These are phyloP conservation scores for Uropetala carovei DNA, from an alignment of 2,888 invertebrate genomes.

Conservation along the genomic window DNA sequence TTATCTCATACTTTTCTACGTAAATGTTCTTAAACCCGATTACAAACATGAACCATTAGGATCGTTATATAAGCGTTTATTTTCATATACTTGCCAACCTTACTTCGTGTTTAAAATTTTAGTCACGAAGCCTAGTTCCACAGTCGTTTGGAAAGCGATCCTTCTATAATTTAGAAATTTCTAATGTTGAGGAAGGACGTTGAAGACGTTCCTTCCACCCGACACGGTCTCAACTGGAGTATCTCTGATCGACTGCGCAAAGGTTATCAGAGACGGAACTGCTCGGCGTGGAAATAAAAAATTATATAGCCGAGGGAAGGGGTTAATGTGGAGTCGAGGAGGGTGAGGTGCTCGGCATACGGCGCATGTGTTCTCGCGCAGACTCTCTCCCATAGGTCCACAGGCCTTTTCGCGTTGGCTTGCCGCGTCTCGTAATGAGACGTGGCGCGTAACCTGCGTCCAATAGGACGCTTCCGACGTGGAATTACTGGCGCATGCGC, in stretches of 20 bases:
- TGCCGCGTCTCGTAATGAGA: constrained; percentile 49
- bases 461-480: constrained; percentile 34
- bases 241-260: constrained; percentile 21
- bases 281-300: constrained; percentile 14
- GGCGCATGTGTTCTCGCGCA: neutral
- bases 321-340: constrained; percentile 21
- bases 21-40: no score
- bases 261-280: constrained; percentile 49
- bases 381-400: neutral
- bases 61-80: no score
- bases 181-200: no score
- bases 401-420: constrained; percentile 40
- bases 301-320: constrained; percentile 2
- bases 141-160: no score
- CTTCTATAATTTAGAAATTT: no score
- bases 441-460: constrained; percentile 54
- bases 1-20: no score
- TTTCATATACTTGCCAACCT: no score
- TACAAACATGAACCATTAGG: no score
- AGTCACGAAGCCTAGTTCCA: no score
- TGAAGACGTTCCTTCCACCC: no score
- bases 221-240: no score
- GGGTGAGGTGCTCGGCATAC: neutral
- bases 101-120: no score
- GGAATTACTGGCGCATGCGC: neutral